Evolutionary conservation across 2,797 vertebrate species (phyloP), one percentile per base, ranked within the genome.

Genomic region (Pteronotus mesoamericanus): DNA sequence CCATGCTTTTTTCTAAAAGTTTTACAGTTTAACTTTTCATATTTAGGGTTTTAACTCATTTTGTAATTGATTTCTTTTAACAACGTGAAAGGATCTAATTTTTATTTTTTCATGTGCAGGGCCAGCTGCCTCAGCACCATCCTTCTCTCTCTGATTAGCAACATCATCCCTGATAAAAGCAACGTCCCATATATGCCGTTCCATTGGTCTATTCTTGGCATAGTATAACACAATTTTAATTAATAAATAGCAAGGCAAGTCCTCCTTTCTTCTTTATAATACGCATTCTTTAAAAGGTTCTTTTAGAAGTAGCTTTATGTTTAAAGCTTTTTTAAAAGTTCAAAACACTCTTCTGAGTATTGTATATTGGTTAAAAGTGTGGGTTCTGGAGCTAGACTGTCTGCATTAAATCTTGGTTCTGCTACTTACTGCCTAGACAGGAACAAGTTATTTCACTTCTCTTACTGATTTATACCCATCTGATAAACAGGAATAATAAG

Each of bases 1-100:
- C 46, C 15, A 96, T 16, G 10, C 85, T 87, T 88, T 91, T 32
- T 66, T 79, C 55, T 89, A 83, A 74, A n/a, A 94, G n/a, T 90
- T 89, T 89, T 68, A 86, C 1, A 74, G 19, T 79, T 85, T 64
- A 90, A 48, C 5, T 64, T 89, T 86, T 87, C 22, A 57, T 72
- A 75, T 55, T 59, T 79, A 92, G 18, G 8, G 69, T 24, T 86
- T 89, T 86, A 74, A 82, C 57, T 89, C 26, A 87, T 75, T 80
- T 87, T 95, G 55, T 8, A 83, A 34, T n/a, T 94, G 6, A 39
- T 57, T 46, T 83, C 64, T 86, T 86, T 90, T 32, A 37, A 86
- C 32, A 82, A 82, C 39, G 32, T 79, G 24, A 72, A 93, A 88
- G 4, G 29, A 91, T 66, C 34, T 77, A 86, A 93, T 53, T 89